Base-by-base conservation (phyloP, 2,113 vertebrate species). In the Rousettus leschenaultii region DNA sequence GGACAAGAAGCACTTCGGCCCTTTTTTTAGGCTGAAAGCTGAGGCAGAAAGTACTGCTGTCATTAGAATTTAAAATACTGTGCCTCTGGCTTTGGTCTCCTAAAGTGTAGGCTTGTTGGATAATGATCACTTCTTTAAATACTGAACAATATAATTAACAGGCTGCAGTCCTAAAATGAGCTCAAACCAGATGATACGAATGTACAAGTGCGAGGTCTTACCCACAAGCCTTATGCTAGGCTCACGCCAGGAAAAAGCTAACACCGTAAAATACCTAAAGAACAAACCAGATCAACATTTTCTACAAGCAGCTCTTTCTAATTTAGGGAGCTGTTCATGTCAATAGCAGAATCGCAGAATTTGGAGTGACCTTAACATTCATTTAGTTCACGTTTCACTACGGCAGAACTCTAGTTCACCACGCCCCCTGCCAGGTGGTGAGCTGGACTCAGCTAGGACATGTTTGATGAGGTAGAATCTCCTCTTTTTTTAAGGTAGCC, bases 251-350 rank as follows among this genome's bases (percentile, higher is more conserved):
- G 40, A 38, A 63, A 48, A 89, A 77, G 30, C 66, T 33, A 65
- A n/a, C 55, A 38, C 30, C 91, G 33, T 70, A 63, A 79, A 97
- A 40, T 74, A 93, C 73, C 73, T 65, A 59, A 30, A 95, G 78
- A 94, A 95, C 6, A 77, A 75, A 55, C 21, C 53, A 94, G 79
- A 91, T 86, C 79, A 51, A 90, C 79, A 35, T 92, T 97, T 95
- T 82, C 85, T 80, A 35, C 71, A 95, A 96, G 94, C 38, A 79
- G n/a, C 48, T 89, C 79, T 87, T 84, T 80, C 89, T 94, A 73
- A 91, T 86, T 96, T 78, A 75, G 84, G 89, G 95, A 79, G 61
- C n/a, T 83, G 43, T 6, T 89, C 68, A 13, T 77, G 80, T 65
- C 75, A 92, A 33, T 55, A 92, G 68, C 57, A 85, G 63, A 92